These are phyloP conservation scores for Platorchestia sp. DNA, from an alignment of 1,140 invertebrate species.

Conservation along the genomic window DNA sequence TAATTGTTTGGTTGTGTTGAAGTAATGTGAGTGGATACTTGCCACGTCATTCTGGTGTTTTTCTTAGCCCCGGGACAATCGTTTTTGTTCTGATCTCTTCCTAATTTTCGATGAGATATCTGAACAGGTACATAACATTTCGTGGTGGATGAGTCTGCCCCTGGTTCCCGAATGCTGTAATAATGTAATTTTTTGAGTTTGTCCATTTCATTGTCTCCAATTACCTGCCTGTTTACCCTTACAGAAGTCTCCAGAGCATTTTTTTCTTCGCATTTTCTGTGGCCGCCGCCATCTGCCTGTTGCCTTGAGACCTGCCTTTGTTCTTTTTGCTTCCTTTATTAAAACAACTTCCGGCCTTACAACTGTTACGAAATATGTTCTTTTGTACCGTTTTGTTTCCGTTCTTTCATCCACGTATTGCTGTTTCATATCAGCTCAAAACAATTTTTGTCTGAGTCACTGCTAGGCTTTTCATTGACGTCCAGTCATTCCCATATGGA, in stretches of 20 bases:
- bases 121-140: neutral
- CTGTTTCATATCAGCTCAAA: too few relatives aligned
- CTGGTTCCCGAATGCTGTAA: too few relatives aligned
- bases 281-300: neutral
- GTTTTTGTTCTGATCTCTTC: neutral
- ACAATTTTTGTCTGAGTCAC: too few relatives aligned
- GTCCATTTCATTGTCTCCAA: too few relatives aligned
- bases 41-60: neutral
- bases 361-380: neutral
- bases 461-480: neutral
- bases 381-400: too few relatives aligned
- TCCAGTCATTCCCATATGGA: too few relatives aligned
- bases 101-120: neutral
- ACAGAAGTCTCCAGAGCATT: neutral
- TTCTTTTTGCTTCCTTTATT: constrained; percentile 83
- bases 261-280: neutral
- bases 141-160: neutral
- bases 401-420: too few relatives aligned
- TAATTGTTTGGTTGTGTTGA: neutral
- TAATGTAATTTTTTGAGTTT: too few relatives aligned
- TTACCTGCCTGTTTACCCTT: neutral
- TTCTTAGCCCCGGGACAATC: too few relatives aligned
- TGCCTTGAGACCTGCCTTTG: neutral
- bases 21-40: neutral
- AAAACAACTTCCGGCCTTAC: constrained; percentile 77